Evolutionary conservation across 2,888 invertebrate species (phyloP), one percentile per base, ranked within the genome.

Genomic region (Apotomis capreana): DNA sequence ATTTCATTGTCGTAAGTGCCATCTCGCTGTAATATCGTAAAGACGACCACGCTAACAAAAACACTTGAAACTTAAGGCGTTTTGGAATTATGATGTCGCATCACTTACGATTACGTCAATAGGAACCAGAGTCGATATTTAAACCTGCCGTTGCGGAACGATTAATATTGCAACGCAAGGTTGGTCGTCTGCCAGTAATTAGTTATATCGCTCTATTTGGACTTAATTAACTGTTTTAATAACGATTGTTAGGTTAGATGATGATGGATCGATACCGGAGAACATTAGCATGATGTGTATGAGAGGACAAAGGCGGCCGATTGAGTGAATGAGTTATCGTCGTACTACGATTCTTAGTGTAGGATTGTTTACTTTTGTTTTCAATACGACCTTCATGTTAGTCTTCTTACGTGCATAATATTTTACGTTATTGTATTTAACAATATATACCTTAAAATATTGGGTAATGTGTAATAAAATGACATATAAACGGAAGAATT

Each of bases 121-220:
- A 40, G 40, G 6, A 40, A 40, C 40, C 40, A 40, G 5, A 6
- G 40, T 40, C 6, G 40, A 40, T 61, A 36, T 62, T 62, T 61
- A 70, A 70, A 70, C 70, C 67, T 62, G 67, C 57, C 67, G 67
- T 68, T 62, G 63, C 70, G 70, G 74, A 74, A 74, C 74, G 68
- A 74, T 74, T 70, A 67, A 68, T 74, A 74, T 71, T 64, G 74
- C 70, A 73, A 73, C 62, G 74, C 74, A 74, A 68, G 70, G 74
- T 68, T 70, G 74, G 69, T 74, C 74, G 68, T 74, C 74, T 74
- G 74, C 74, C 74, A 60, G 71, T 71, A 71, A 74, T 74, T 74
- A 74, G 68, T 74, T 68, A 65, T 60, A 68, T 68, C 68, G 71
- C 68, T 67, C 68, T 68, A 71, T 73, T 74, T 74, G 71, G 71